Evolutionary conservation across 1,140 invertebrate genomes (phyloP), one percentile per base, ranked within the genome.

Genomic region (Pygmarrhopalites habei): DNA sequence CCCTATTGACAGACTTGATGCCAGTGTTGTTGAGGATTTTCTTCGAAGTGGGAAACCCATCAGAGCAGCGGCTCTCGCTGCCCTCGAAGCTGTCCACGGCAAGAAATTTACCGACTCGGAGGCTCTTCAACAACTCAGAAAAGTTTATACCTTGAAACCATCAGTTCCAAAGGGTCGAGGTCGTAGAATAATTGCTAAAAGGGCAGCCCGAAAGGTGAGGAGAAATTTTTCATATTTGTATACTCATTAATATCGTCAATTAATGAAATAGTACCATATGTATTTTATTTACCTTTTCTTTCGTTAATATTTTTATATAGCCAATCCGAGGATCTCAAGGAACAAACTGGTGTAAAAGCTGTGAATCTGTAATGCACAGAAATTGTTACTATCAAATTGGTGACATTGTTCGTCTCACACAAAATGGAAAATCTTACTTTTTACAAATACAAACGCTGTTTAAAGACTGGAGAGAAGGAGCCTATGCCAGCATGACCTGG

Each of bases 341-440:
- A 10, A 35, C 17, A 14, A n/a, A 5, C 66, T 52, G 67, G 51
- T 67, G 58, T 17, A 58, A 41, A 32, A 43, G 26, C 14, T 12
- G 10, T 41, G 23, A 56, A 10, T 35, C 28, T n/a, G 29, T 41
- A n/a, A 39, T 23, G 5, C 23, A 39, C 17, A 30, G 25, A 21
- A 56, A 56, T 35, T 58, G 5, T 12, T 63, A 63, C 41, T 63
- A 55, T 56, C 61, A 63, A 63, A 25, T 41, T 29, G 61, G 61
- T 7, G 61, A 63, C 19, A 58, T 63, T 39, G 61, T 63, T 25
- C 49, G 32, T 49, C n/a, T 62, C 5, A 21, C 35, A 15, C 28
- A 62, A 17, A 19, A 62, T 39, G 47, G 51, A 14, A 23, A 44
- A 17, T 17, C 44, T 4, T 62, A 62, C 28, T 62, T 56, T 47